Evolutionary conservation across 2,113 vertebrate species (phyloP).

Genomic region (Takifugu bimaculatus): DNA sequence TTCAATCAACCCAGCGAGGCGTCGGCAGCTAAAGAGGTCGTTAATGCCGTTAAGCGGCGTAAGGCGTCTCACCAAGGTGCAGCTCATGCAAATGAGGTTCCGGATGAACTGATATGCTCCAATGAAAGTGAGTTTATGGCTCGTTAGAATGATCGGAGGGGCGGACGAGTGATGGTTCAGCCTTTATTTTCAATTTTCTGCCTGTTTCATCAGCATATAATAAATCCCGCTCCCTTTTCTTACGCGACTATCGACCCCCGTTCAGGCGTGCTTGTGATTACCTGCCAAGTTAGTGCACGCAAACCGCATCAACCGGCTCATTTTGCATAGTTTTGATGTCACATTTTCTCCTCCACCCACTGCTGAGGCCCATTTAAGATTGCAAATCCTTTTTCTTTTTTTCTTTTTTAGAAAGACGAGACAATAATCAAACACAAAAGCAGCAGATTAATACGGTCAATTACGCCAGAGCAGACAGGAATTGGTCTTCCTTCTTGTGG

Average conservation of each 20-base stretch:
- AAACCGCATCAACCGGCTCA: no score
- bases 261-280: conserved; percentile 16
- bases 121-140: conserved; percentile 23
- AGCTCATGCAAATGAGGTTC: conserved; percentile 50
- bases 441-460: no score
- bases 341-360: neutral
- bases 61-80: conserved; percentile 27
- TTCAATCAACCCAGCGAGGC: conserved; percentile 20
- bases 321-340: no score
- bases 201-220: conserved; percentile 26
- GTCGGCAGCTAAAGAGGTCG: conserved; percentile 31
- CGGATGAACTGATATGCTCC: conserved; percentile 34
- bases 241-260: conserved; percentile 18
- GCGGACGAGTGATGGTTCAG: conserved; percentile 15
- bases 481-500: neutral
- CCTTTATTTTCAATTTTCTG: conserved; percentile 7
- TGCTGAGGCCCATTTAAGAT: neutral
- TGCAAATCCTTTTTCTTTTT: no score
- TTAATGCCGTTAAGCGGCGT: conserved; percentile 36
- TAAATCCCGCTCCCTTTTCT: conserved; percentile 44
- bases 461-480: no score
- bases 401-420: no score
- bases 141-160: conserved; percentile 21
- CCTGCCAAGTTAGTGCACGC: neutral
- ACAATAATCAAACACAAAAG: no score